Conservation (phyloP, 1,140 invertebrate genomes). For the Littorina saxatilis region DNA sequence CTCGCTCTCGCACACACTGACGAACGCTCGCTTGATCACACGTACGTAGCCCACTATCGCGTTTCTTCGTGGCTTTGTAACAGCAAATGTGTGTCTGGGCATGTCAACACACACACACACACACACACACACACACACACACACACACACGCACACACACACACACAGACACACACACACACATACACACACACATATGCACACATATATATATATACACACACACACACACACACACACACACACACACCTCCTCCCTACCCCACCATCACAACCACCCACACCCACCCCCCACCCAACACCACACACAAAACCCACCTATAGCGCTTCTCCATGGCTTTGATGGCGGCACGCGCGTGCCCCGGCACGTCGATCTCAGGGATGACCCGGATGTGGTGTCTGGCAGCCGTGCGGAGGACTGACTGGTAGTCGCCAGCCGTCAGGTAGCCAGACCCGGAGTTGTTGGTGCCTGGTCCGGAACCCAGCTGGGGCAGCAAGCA, state of each 20-base stretch:
- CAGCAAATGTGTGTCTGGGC: no score
- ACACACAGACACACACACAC: no score
- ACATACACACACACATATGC: no score
- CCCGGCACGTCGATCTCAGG: slow-evolving; percentile 73
- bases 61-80: no score
- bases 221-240: slow-evolving; percentile 5
- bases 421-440: slow-evolving; percentile 61
- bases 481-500: slow-evolving; percentile 66
- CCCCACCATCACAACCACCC: not conserved
- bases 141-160: no score
- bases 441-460: slow-evolving; percentile 59
- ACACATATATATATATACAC: no score
- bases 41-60: no score
- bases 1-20: no score
- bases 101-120: no score
- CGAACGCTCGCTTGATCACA: no score
- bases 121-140: no score
- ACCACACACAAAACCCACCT: slow-evolving; percentile 11
- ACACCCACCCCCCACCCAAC: not conserved
- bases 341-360: slow-evolving; percentile 67
- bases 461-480: slow-evolving; percentile 57
- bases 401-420: slow-evolving; percentile 59
- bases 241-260: no score
- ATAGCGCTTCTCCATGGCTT: slow-evolving; percentile 54
- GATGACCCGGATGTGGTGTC: slow-evolving; percentile 66